Base-by-base conservation (phyloP, 2,888 invertebrate genomes). In the Myopa testacea region DNA sequence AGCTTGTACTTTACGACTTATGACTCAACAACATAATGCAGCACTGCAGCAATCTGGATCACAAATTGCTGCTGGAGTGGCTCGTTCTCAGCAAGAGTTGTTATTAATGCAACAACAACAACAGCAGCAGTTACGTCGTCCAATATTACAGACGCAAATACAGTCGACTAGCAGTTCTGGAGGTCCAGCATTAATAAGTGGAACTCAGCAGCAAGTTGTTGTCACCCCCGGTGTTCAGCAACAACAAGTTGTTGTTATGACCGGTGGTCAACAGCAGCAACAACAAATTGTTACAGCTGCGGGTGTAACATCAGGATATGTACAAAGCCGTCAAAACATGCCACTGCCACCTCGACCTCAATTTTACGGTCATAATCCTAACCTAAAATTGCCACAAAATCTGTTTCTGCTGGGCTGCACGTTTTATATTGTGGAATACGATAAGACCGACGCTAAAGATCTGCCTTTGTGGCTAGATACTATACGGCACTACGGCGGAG, bases 331-430 rank as follows among this genome's bases (percentile, higher is more conserved):
- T 75, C 82, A 90, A 38, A 84, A 86, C 1, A 90, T 91, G 52
- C 90, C 91, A 34, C 88, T 89, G 82, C 88, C 89, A 10, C 92
- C 93, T 1, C 92, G 94, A 16, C 93, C 94, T 16, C 95, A 96
- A 84, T 97, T 96, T 89, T 96, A 95, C 89, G 97, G 98, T 0
- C 98, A 98, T 90, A 98, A 98, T 90, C 96, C 96, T 14, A 95
- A 95, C 88, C 91, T 97, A 69, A 96, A 96, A 90, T 91, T 96
- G 81, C 98, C 98, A 12, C 93, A 95, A 0, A 96, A 98, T 84
- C 90, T 97, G 76, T 98, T 97, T 89, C 90, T 99, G 68, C 90
- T 98, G 52, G 98, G 98, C 8, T 98, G 98, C 88, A 95, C 98
- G 55, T 98, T 99, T 87, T 95, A 94, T 80, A 94, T 96, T 81